Base-by-base conservation (phyloP, 92 coral and sea anemone genomes). In the Galaxea fascicularis region DNA sequence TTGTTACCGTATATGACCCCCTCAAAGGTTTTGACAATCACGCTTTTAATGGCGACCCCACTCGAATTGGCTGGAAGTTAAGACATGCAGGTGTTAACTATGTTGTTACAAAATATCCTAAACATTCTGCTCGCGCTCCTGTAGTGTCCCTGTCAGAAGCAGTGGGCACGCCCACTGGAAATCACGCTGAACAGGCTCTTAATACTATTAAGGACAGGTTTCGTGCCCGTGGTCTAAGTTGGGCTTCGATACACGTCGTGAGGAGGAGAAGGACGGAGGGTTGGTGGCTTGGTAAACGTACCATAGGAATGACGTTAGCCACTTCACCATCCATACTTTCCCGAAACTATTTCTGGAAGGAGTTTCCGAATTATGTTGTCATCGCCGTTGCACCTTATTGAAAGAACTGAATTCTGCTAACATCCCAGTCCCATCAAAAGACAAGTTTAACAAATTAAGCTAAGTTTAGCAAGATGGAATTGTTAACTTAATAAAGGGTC, bases 81-180 rank as follows among this genome's bases (percentile, higher is more conserved):
- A n/a, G n/a, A n/a, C n/a, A n/a, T n/a, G n/a, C n/a, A n/a, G n/a
- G n/a, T n/a, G 39, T 73, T 26, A 1, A 46, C 45, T 10, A 25
- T 30, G n/a, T 10, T 4, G 39, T 26, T 51, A 73, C 78, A 21
- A 15, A 30, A 44, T 71, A 44, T 71, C 56, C 75, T 10, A 49
- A 16, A 26, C 27, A 72, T 44, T 9, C 26, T 24, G 22, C 59
- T 24, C 78, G 63, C 58, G 0, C 41, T 26, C 78, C 58, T 25
- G 17, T 24, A 10, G 77, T 25, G n/a, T 47, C 77, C n/a, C 41
- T 73, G 21, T 24, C 44, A 5, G 35, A 20, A 8, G 21, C 28
- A 11, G 78, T 73, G 30, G 78, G 78, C 24, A 47, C 78, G 25
- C 24, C 16, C 6, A 73, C 29, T 73, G 78, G 78, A 26, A 54